Evolutionary conservation across 1,140 invertebrate genomes (phyloP).

Genomic region (Aporrectodea caliginosa): DNA sequence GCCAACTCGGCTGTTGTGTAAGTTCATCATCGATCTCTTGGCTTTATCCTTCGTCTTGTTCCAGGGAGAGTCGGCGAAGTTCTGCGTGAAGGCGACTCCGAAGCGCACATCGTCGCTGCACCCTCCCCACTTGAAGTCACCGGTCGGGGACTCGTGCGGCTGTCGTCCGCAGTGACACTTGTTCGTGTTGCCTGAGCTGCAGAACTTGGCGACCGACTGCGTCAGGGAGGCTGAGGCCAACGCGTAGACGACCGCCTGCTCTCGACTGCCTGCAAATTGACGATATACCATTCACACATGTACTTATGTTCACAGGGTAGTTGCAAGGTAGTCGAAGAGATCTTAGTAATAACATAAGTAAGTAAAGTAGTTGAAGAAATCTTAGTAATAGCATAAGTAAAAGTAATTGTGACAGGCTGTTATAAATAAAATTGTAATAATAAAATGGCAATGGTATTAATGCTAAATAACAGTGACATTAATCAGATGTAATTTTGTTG

Average conservation of each 20-base stretch:
- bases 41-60: conserved; percentile 41
- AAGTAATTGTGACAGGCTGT: too few species aligned
- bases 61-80: conserved; percentile 22
- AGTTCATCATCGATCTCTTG: conserved; percentile 54
- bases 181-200: conserved; percentile 64
- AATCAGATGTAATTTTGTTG: too few species aligned
- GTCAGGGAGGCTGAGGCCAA: conserved; percentile 68
- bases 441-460: too few species aligned
- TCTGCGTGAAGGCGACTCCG: conserved; percentile 12
- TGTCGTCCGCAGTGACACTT: conserved; percentile 66
- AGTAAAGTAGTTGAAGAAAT: too few species aligned
- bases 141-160: conserved; percentile 59
- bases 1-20: conserved; percentile 60
- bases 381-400: too few species aligned
- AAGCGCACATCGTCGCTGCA: conserved; percentile 63
- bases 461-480: too few species aligned
- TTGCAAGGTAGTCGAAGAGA: too few species aligned
- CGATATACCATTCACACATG: too few species aligned
- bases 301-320: too few species aligned
- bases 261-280: conserved; percentile 70
- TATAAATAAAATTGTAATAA: too few species aligned
- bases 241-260: conserved; percentile 72
- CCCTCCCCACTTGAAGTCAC: conserved; percentile 69
- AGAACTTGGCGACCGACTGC: conserved; percentile 67
- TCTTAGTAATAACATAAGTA: too few species aligned